Percentiles rank a stretch among this genome's conserved stretches.
Evolutionary conservation across 2,888 invertebrate genomes (phyloP).

Genomic region (Diogma glabrata): DNA sequence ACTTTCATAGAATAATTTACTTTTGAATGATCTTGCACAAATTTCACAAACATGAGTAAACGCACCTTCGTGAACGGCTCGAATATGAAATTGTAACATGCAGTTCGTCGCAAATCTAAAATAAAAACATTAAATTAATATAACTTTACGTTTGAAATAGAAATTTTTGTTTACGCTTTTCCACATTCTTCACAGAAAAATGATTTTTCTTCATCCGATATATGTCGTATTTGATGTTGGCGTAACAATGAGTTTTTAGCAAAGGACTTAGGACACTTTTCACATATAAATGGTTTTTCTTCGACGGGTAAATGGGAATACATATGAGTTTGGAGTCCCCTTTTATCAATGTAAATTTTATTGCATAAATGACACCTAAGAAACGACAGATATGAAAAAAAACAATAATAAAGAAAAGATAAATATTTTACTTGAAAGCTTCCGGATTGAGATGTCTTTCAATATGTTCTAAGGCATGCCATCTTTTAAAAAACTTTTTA

Average conservation of each 20-base stretch:
- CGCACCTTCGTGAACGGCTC: constrained; percentile 19
- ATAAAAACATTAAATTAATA: background rate
- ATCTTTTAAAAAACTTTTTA: constrained; percentile 18
- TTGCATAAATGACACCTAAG: constrained; percentile 17
- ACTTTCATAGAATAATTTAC: constrained; percentile 29
- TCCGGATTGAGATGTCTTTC: constrained; percentile 21
- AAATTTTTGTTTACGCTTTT: constrained; percentile 20
- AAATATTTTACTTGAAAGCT: constrained; percentile 18
- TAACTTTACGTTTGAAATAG: background rate
- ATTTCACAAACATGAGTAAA: constrained; percentile 22
- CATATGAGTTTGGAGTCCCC: constrained; percentile 20
- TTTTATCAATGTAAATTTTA: constrained; percentile 18
- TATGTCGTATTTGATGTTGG: constrained; percentile 21
- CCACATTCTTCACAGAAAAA: constrained; percentile 30
- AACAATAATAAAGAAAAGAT: too few species aligned
- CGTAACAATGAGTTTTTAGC: constrained; percentile 21
- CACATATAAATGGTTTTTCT: constrained; percentile 19
- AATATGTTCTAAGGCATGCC: constrained; percentile 20
- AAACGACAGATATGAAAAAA: background rate
- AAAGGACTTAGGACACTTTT: constrained; percentile 21
- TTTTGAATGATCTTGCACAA: constrained; percentile 33
- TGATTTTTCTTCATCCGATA: constrained; percentile 19
- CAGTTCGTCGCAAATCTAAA: constrained; percentile 28
- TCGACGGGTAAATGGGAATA: constrained; percentile 18
- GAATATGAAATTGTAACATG: constrained; percentile 27